Base-by-base conservation (phyloP, 2,797 vertebrate species). In the Esox lucius region DNA sequence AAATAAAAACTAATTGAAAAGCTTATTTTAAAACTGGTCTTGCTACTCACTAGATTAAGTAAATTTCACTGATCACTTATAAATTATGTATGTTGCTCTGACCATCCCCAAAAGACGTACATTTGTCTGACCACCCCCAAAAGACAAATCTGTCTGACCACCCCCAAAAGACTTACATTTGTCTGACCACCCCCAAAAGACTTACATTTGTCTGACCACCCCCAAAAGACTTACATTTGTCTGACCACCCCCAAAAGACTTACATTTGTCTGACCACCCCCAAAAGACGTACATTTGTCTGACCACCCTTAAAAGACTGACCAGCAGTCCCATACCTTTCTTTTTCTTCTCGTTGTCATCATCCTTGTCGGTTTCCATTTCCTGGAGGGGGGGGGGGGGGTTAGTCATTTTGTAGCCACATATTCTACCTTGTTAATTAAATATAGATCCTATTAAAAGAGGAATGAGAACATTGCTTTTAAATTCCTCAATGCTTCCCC, bases 351-450 rank as follows among this genome's bases (percentile, higher is more conserved):
- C 95, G 72, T 94, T 92, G 64, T 95, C 96, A 9, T 93, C 91
- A 1, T 88, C 88, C 51, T 91, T 91, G 75, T 94, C 94, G 0
- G 94, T 97, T 87, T 97, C 96, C 96, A 96, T 97, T 90, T 96
- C 91, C 94, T 95, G 81, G 28, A 8, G 78, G 15, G 74, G 59
- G 35, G 66, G 46, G n/a, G 28, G 28, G 28, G 28, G 28, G 0
- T 59, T 1, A 4, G 9, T 61, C 9, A 24, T 8, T 24, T 24
- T 24, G 22, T 61, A 11, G 56, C 56, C n/a, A 46, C 42, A 22
- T 59, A 12, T 1, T 12, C 56, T 61, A 61, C n/a, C 56, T 4
- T 24, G 56, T 61, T 4, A 61, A 61, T 61, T 12, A 61, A 61
- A 61, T 61, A 13, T 61, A 26, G 3, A 61, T 59, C 2, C 53